These are phyloP conservation scores for Glomeris marginata DNA, from an alignment of 2,888 invertebrate species.

Conservation along the genomic window DNA sequence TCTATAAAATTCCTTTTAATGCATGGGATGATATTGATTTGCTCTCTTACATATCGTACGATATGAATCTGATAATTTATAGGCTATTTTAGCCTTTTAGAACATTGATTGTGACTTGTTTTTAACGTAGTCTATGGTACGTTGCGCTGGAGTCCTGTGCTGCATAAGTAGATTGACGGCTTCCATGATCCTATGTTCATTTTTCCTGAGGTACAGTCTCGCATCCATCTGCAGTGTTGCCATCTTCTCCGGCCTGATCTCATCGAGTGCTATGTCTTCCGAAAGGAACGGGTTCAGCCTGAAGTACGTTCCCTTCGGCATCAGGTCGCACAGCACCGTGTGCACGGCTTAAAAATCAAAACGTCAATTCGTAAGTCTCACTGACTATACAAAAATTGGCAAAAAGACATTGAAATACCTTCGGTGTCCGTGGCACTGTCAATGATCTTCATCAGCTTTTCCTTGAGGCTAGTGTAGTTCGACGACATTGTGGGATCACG, in stretches of 20 bases:
- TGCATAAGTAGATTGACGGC: slow-evolving; percentile 21
- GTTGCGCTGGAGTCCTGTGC: slow-evolving; percentile 9
- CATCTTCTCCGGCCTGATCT: slow-evolving; percentile 55
- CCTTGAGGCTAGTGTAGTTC: slow-evolving; percentile 42
- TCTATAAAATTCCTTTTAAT: too few species aligned
- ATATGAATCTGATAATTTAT: too few species aligned
- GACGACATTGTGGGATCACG: slow-evolving; percentile 20
- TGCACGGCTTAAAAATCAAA: slow-evolving; percentile 48
- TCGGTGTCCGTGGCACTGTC: slow-evolving; percentile 79
- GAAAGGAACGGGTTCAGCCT: slow-evolving; percentile 78
- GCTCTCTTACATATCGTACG: too few species aligned
- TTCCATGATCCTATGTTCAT: slow-evolving; percentile 48
- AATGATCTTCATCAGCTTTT: slow-evolving; percentile 62
- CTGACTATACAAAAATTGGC: too few species aligned
- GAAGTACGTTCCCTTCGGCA: slow-evolving; percentile 57
- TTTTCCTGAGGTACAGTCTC: slow-evolving; percentile 59
- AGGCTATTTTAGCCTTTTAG: too few species aligned
- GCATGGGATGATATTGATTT: too few species aligned
- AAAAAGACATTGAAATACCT: too few species aligned
- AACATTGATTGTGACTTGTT: neutral
- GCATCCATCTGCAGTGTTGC: slow-evolving; percentile 56
- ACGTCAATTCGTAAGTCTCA: slow-evolving; percentile 11
- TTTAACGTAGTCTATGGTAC: slow-evolving; percentile 4
- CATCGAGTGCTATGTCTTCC: slow-evolving; percentile 62
- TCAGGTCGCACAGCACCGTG: slow-evolving; percentile 53